A percentile compares a stretch with the other conserved stretches of the same genome.
phyloP scores from a whole-genome alignment of 2,113 vertebrate genomes.

The Anser cygnoides region DNA sequence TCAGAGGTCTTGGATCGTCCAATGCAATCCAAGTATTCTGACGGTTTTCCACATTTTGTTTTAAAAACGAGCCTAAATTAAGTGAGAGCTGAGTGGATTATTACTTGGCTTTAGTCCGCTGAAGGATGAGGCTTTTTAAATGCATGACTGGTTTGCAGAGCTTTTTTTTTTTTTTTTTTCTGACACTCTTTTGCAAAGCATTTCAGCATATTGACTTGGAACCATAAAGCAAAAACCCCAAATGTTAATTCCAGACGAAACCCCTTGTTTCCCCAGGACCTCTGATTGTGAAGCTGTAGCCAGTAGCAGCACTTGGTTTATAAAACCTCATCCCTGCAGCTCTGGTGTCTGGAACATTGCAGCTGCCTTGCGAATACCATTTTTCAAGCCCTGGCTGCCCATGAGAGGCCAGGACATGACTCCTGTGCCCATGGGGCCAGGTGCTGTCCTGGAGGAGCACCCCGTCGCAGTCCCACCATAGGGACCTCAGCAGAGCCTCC shows the following conservation, averaged over 20 bases:
- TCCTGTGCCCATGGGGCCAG: background rate
- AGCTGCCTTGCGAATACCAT: background rate
- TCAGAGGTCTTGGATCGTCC: background rate
- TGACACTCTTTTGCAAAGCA: constrained; percentile 24
- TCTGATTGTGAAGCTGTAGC: background rate
- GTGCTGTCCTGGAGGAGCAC: background rate
- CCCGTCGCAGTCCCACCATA: background rate
- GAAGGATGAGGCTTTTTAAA: constrained; percentile 17
- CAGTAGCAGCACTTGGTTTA: background rate
- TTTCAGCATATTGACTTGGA: constrained; percentile 30
- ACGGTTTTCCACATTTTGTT: background rate
- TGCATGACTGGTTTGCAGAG: background rate
- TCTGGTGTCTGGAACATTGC: background rate
- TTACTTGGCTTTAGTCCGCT: background rate
- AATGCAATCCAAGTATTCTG: background rate
- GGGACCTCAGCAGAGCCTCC: background rate
- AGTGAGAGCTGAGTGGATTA: background rate
- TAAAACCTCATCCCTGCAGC: background rate
- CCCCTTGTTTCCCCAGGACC: background rate
- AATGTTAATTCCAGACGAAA: constrained; percentile 11
- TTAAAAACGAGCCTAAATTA: background rate
- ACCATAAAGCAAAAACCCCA: constrained; percentile 9
- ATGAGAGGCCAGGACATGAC: background rate
- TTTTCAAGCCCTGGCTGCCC: background rate
- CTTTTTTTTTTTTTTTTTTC: constrained; percentile 18